phyloP scores from a whole-genome alignment of 1,140 invertebrate genomes.

The Cydia pomonella region DNA sequence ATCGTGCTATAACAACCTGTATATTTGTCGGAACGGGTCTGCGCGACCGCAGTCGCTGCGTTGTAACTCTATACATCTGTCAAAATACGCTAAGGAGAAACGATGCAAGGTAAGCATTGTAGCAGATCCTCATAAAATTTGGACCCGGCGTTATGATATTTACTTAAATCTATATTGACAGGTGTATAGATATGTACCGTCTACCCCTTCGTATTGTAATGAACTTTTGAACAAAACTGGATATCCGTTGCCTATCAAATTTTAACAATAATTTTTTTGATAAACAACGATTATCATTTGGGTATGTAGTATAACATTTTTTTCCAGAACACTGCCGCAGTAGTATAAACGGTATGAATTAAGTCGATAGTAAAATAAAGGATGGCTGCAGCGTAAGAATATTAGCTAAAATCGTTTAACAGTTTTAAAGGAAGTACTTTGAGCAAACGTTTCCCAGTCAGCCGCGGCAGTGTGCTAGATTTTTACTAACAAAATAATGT shows the following conservation, averaged over 20 bases:
- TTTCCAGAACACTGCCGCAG: slow-evolving; percentile 11
- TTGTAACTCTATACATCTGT: slow-evolving; percentile 28
- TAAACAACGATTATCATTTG: neutral
- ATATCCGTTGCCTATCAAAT: neutral
- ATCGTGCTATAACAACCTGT: slow-evolving; percentile 31
- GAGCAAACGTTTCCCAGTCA: slow-evolving; percentile 16
- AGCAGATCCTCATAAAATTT: neutral
- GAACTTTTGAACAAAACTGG: neutral
- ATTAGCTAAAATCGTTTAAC: neutral
- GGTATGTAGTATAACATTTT: neutral
- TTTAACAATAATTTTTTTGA: slow-evolving; percentile 4
- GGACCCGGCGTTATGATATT: slow-evolving; percentile 25
- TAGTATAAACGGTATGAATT: slow-evolving; percentile 9
- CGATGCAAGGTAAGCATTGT: neutral
- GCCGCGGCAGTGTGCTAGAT: slow-evolving; percentile 23
- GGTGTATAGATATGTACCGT: slow-evolving; percentile 28
- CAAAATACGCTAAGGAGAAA: slow-evolving; percentile 9
- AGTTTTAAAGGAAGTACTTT: slow-evolving; percentile 17
- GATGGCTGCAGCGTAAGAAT: slow-evolving; percentile 1
- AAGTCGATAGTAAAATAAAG: slow-evolving; percentile 16
- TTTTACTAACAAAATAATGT: neutral
- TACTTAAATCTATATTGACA: slow-evolving; percentile 25
- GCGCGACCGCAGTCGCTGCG: slow-evolving; percentile 21
- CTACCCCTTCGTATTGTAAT: neutral
- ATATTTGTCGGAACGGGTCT: slow-evolving; percentile 19